These are phyloP conservation scores for Imbricaverruca yamaguchii DNA, from an alignment of 2,888 invertebrate species.

Conservation along the genomic window DNA sequence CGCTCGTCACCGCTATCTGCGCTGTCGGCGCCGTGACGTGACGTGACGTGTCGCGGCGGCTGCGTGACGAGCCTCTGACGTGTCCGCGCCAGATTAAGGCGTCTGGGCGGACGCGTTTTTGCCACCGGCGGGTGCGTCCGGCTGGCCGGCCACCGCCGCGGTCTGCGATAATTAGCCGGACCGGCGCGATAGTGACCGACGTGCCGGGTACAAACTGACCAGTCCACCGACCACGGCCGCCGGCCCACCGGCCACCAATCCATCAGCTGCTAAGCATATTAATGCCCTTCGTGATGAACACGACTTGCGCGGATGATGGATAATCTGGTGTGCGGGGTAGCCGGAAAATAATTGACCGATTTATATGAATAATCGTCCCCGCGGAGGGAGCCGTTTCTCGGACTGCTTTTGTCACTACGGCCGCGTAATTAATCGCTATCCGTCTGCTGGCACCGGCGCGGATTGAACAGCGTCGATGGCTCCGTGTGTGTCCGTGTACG, in stretches of 20 bases:
- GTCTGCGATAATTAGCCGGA: neutral
- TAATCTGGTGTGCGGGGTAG: conserved; percentile 11
- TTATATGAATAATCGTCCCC: neutral
- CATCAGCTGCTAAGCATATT: conserved; percentile 11
- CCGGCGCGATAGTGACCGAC: neutral
- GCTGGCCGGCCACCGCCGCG: neutral
- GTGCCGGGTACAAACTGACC: neutral
- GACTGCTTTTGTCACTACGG: conserved; percentile 3
- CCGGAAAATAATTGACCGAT: conserved; percentile 18
- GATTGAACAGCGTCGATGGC: no score
- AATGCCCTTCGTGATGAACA: conserved; percentile 16
- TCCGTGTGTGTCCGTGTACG: no score
- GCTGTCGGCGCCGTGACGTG: neutral
- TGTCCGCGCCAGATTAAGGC: neutral
- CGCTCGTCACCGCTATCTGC: no score
- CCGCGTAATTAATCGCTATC: neutral
- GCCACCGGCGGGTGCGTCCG: neutral
- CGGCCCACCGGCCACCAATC: neutral
- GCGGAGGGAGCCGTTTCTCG: neutral
- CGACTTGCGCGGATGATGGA: neutral
- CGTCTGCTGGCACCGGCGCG: neutral
- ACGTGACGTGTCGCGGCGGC: neutral
- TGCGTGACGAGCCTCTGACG: neutral
- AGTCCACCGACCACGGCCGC: neutral
- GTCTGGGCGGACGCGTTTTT: neutral